Base-by-base conservation (phyloP, 2,113 vertebrate genomes). In the Gasterosteus aculeatus region DNA sequence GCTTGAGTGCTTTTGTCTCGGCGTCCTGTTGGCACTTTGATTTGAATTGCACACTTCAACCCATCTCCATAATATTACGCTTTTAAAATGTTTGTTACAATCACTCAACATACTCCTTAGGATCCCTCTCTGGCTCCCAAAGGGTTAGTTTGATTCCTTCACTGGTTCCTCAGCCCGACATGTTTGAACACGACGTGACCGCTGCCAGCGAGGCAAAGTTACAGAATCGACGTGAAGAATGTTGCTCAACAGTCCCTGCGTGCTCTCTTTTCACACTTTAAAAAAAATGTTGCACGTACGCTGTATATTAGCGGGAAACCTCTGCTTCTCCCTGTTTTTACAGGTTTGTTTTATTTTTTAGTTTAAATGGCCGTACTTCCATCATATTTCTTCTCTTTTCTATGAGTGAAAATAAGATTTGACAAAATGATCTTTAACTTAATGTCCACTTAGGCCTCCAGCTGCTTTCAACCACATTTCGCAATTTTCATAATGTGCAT, bases 181-280 rank as follows among this genome's bases (percentile, higher is more conserved):
- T 81, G 91, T 89, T 79, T 61, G 41, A 79, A 89, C 91, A 87
- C 4, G 87, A 18, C 72, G 84, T 62, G 56, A 67, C 41, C 57
- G 62, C 68, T 56, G 44, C 78, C 74, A 54, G 71, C 47, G 51
- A 64, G 60, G 84, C 70, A 49, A 58, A 46, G 26, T 72, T 81
- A 26, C 71, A 84, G 47, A 79, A 53, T 78, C 69, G 72, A 72
- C 70, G 65, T 33, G 26, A 80, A 74, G 84, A 91, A 87, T 88
- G 84, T 86, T 18, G 29, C 66, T 60, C 38, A 69, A 53, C 71
- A 67, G 76, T 80, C 79, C 41, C 54, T 69, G 47, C 53, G 59
- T 69, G 68, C 63, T 51, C 11, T 1, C 35, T 29, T 15, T 15
- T 16, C 33, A 5, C 26, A 42, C 22, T 26, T 26, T 26, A 26